A percentile compares a stretch with the other conserved stretches of the same genome.
Conservation (phyloP, 2,797 vertebrate species). For the Coluber constrictor region DNA sequence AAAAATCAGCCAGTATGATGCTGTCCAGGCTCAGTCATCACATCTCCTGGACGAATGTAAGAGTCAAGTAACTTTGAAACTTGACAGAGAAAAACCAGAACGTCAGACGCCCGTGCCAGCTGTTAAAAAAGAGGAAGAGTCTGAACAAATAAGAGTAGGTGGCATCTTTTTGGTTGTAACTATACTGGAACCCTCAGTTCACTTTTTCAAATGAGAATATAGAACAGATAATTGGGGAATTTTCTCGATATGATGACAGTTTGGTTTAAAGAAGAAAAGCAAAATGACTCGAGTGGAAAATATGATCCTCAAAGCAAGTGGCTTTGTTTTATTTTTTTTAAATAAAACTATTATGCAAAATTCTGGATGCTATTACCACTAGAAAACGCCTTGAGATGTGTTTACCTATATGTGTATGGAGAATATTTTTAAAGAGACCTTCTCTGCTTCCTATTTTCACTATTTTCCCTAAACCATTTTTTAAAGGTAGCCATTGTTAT, state of each 20-base stretch:
- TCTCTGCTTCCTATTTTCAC: background rate
- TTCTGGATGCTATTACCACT: background rate
- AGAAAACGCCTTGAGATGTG: background rate
- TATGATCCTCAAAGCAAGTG: background rate
- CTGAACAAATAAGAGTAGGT: constrained; percentile 57
- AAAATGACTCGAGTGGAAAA: background rate
- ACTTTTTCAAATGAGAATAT: background rate
- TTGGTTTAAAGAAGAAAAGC: background rate
- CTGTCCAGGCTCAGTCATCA: background rate
- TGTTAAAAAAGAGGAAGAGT: background rate
- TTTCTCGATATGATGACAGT: background rate
- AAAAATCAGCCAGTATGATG: constrained; percentile 26
- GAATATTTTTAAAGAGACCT: background rate
- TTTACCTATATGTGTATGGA: background rate
- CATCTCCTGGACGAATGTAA: constrained; percentile 27
- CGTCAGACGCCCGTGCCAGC: constrained; percentile 11
- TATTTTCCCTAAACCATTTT: background rate
- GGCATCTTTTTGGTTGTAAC: background rate
- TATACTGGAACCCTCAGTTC: background rate
- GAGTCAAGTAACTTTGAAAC: constrained; percentile 15
- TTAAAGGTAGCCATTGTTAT: background rate
- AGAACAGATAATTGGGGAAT: background rate
- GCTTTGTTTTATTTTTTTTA: background rate
- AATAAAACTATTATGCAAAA: background rate
- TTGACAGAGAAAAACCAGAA: constrained; percentile 11